A percentile compares a stretch with the other conserved stretches of the same genome.
Conservation (phyloP, 2,797 vertebrate species). For the Xerus rutilus region DNA sequence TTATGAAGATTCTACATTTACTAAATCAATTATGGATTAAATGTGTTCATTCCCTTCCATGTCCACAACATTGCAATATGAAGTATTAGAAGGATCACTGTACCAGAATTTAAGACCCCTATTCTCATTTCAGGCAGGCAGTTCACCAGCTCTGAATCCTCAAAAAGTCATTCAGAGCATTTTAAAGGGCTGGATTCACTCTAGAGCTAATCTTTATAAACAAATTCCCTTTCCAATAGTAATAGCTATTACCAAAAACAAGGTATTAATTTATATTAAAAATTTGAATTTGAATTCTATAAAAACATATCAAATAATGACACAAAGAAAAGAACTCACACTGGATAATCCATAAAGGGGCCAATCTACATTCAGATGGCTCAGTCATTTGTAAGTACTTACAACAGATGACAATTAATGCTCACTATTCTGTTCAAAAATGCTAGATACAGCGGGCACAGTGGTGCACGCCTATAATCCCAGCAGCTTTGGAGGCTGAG, state of each 20-base stretch:
- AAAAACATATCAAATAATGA: background rate
- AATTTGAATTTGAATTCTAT: background rate
- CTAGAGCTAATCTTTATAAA: background rate
- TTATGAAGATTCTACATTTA: background rate
- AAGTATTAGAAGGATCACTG: too few relatives aligned
- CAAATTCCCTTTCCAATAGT: background rate
- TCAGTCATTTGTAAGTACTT: background rate
- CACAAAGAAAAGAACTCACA: background rate
- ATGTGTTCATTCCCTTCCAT: background rate
- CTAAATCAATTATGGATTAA: background rate
- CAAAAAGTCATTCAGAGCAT: background rate
- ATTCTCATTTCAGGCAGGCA: background rate
- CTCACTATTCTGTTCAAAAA: background rate
- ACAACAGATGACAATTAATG: background rate
- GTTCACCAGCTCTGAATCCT: background rate
- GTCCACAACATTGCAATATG: background rate
- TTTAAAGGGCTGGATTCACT: background rate
- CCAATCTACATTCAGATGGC: background rate
- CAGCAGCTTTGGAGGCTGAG: too few relatives aligned
- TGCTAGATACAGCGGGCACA: background rate
- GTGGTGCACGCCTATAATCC: too few relatives aligned
- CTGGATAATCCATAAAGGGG: background rate
- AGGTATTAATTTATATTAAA: background rate
- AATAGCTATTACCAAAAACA: background rate
- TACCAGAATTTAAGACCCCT: background rate